These are phyloP conservation scores for Malurus leucopterus DNA, from an alignment of 2,797 vertebrate species.

Conservation along the genomic window DNA sequence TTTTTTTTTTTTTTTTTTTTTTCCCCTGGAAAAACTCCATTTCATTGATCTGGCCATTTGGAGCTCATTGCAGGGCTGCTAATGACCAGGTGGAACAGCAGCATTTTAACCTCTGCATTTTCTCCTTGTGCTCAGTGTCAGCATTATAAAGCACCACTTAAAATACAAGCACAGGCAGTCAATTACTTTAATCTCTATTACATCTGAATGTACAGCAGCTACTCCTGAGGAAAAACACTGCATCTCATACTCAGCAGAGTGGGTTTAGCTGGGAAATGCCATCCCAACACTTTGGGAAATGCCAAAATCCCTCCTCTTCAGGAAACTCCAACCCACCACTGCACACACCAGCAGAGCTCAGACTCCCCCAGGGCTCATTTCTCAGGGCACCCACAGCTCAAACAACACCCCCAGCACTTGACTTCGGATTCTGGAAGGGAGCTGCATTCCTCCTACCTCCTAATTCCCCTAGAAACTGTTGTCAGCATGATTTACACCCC, in stretches of 20 bases:
- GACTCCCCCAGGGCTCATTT: neutral
- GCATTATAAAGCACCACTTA: constrained; percentile 29
- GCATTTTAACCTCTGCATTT: constrained; percentile 18
- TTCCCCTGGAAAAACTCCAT: neutral
- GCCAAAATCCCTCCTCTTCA: neutral
- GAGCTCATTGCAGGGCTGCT: neutral
- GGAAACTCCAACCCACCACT: neutral
- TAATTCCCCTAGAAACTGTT: neutral
- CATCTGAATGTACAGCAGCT: neutral
- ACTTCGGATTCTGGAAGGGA: neutral
- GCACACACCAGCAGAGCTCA: neutral
- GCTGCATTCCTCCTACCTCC: neutral
- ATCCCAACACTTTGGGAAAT: rapidly evolving
- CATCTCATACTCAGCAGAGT: neutral
- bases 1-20: neutral
- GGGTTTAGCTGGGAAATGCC: neutral
- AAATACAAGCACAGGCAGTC: neutral
- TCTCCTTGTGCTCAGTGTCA: neutral
- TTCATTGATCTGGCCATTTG: neutral
- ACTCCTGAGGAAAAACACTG: neutral
- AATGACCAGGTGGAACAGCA: neutral
- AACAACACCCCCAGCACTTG: neutral
- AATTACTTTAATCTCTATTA: constrained; percentile 30
- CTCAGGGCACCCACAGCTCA: neutral
- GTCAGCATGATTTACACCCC: neutral